Evolutionary conservation across 2,113 vertebrate genomes (phyloP).

Genomic region (Vulpes ferrilata): DNA sequence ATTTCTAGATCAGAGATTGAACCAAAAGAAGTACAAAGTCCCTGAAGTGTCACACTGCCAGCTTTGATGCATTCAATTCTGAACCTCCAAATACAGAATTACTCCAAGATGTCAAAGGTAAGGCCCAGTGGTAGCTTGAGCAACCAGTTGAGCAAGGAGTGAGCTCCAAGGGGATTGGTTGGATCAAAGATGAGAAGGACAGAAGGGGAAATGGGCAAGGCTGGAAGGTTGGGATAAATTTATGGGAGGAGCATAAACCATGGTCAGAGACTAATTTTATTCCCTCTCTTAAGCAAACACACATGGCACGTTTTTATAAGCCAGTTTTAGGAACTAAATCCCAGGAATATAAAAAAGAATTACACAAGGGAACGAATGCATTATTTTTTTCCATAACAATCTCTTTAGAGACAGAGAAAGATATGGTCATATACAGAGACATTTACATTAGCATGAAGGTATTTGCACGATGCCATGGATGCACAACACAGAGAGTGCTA

Average conservation of each 20-base stretch:
- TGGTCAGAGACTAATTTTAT: slow-evolving; percentile 11
- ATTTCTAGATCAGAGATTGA: not conserved
- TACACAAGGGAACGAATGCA: not conserved
- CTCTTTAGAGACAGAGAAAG: not conserved
- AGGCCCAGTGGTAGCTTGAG: not conserved
- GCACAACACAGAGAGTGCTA: not conserved
- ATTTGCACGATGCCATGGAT: not conserved
- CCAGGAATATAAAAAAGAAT: not conserved
- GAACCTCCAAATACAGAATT: not conserved
- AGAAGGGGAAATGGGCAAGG: not conserved
- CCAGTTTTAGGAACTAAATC: slow-evolving; percentile 44
- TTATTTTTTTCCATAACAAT: not conserved
- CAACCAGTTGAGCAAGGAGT: not conserved
- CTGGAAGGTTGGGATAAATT: not conserved
- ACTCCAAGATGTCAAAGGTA: not conserved
- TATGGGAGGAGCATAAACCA: not conserved
- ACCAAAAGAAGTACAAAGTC: not conserved
- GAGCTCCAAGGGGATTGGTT: not conserved
- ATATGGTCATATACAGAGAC: not conserved
- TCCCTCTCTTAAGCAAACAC: slow-evolving; percentile 58
- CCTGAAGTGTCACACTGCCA: not conserved
- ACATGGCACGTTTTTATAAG: not conserved
- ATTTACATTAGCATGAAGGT: not conserved
- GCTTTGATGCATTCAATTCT: not conserved
- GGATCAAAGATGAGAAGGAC: not conserved